Evolutionary conservation across 2,797 vertebrate genomes (phyloP).

Genomic region (Rachycentron canadum): DNA sequence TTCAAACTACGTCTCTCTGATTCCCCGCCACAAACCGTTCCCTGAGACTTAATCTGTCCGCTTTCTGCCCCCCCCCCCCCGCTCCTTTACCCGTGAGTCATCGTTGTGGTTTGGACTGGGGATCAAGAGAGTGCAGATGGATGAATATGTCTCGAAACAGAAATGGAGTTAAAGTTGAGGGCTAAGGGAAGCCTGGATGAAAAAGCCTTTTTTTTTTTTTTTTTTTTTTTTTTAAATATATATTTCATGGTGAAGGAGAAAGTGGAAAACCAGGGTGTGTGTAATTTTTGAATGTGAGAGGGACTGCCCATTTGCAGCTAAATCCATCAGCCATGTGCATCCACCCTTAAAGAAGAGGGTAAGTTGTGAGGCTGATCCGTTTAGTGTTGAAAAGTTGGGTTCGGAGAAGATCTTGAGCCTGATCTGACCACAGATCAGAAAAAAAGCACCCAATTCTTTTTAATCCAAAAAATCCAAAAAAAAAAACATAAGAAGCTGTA

Average conservation of each 20-base stretch:
- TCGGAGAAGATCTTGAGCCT: neutral
- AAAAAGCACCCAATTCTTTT: neutral
- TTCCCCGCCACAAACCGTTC: conserved; percentile 72
- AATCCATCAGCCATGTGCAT: conserved; percentile 56
- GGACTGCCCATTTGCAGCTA: conserved; percentile 9
- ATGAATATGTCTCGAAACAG: conserved; percentile 66
- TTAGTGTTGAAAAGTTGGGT: conserved; percentile 14
- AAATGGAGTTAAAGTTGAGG: conserved; percentile 67
- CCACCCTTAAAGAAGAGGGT: conserved; percentile 36
- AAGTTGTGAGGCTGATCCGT: conserved; percentile 24
- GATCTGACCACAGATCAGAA: neutral
- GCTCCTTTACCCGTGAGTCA: conserved; percentile 86
- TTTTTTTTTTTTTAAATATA: too few relatives aligned
- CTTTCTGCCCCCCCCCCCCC: conserved; percentile 50
- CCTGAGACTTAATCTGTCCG: conserved; percentile 71
- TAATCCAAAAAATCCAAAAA: neutral
- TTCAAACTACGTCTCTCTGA: conserved; percentile 70
- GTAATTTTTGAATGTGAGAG: conserved; percentile 35
- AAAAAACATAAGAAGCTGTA: neutral
- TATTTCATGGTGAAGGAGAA: conserved; percentile 47
- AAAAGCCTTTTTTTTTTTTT: conserved; percentile 55
- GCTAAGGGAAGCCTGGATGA: conserved; percentile 63
- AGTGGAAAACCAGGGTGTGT: conserved; percentile 53
- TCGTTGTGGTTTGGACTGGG: conserved; percentile 82
- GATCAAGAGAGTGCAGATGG: conserved; percentile 77